phyloP scores from a whole-genome alignment of 2,797 vertebrate genomes.

The Vireo griseus region DNA sequence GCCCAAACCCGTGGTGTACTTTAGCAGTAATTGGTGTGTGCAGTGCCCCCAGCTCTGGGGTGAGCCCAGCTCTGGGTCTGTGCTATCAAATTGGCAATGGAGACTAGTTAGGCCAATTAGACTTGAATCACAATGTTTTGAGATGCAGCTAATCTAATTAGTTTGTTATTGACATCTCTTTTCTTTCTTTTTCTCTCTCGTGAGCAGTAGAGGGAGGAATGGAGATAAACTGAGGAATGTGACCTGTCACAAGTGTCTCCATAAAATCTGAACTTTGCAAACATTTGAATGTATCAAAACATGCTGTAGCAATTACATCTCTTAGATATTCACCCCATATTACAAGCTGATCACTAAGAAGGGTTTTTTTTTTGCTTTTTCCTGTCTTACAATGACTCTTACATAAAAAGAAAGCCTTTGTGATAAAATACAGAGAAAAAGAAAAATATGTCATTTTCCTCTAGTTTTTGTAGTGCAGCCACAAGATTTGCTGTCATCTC shows the following conservation, averaged over 20 bases:
- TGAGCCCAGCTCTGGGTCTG: conserved; percentile 16
- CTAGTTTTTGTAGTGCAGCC: background rate
- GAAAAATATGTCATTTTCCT: background rate
- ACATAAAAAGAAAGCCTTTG: background rate
- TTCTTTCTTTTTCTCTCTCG: background rate
- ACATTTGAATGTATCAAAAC: background rate
- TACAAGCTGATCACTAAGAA: background rate
- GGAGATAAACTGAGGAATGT: background rate
- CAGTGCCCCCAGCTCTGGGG: background rate
- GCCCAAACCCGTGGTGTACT: conserved; percentile 5
- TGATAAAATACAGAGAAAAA: background rate
- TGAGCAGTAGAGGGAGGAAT: background rate
- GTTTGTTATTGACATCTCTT: background rate
- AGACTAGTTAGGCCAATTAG: conserved; percentile 61
- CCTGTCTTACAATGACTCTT: background rate
- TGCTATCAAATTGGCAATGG: background rate
- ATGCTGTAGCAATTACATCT: background rate
- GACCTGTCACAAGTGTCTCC: background rate
- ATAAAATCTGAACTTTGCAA: background rate
- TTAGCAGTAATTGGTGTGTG: conserved; percentile 40
- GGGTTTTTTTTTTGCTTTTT: background rate
- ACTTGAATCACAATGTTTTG: conserved; percentile 40
- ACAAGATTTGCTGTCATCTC: background rate
- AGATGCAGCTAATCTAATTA: conserved; percentile 59
- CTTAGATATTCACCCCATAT: background rate